These are phyloP conservation scores for Chrysaora quinquecirrha DNA, from an alignment of 30 jellyfish, hydroid and myxozoan species.

Conservation along the genomic window DNA sequence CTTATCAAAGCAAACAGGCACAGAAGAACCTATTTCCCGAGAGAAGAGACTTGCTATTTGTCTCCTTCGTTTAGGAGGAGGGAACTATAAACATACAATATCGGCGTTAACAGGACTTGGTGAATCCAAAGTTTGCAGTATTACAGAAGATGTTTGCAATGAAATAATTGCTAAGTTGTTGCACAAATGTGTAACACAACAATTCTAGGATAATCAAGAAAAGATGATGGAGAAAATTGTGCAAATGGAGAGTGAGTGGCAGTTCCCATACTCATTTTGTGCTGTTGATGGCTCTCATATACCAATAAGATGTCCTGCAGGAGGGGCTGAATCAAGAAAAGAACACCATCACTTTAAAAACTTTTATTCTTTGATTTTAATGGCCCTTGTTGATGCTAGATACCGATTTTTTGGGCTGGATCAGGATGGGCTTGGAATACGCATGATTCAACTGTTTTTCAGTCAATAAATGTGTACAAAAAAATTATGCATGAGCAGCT, in stretches of 20 bases:
- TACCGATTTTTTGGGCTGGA: slow-evolving; percentile 74
- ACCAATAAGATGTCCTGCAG: slow-evolving; percentile 55
- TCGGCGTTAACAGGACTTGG: slow-evolving; percentile 53
- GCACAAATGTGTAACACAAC: not conserved
- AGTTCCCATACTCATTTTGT: slow-evolving; percentile 46
- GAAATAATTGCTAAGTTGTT: slow-evolving; percentile 3
- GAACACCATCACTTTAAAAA: slow-evolving; percentile 47
- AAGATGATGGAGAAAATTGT: slow-evolving; percentile 26
- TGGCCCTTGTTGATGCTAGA: slow-evolving; percentile 66
- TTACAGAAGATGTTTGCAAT: slow-evolving; percentile 29
- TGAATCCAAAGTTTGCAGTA: slow-evolving; percentile 29
- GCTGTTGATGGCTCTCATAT: slow-evolving; percentile 54
- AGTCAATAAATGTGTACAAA: slow-evolving; percentile 33
- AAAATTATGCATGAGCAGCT: not conserved
- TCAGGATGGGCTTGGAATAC: slow-evolving; percentile 62
- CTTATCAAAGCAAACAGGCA: slow-evolving; percentile 18
- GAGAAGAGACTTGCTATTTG: slow-evolving; percentile 53
- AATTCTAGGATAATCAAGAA: slow-evolving; percentile 22
- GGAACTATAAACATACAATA: slow-evolving; percentile 36
- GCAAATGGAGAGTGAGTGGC: slow-evolving; percentile 57
- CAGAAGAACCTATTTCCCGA: slow-evolving; percentile 45
- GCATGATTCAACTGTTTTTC: slow-evolving; percentile 50
- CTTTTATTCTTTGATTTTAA: slow-evolving; percentile 28
- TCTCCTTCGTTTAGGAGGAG: slow-evolving; percentile 26
- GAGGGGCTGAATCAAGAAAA: slow-evolving; percentile 50